Base-by-base conservation (phyloP, 2,888 invertebrate species). In the Agrenia bidenticulata region DNA sequence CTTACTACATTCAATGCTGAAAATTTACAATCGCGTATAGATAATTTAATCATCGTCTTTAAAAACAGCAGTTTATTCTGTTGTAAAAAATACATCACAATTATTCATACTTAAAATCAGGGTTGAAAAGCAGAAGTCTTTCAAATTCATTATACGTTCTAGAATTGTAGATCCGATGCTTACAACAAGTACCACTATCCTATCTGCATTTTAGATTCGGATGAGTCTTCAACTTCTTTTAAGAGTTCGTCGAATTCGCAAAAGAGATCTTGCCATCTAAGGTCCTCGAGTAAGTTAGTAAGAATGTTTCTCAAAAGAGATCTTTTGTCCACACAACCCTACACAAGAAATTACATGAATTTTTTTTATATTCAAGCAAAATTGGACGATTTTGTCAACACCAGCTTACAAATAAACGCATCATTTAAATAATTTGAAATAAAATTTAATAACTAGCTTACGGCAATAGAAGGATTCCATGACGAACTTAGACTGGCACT, bases 401-500 rank as follows among this genome's bases (percentile, higher is more conserved):
- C 41, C 11, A 32, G 4, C n/a, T 49, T 45, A 57, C 50, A 54
- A 15, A 23, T 53, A n/a, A n/a, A n/a, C n/a, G n/a, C n/a, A n/a
- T n/a, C n/a, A 41, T 51, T 23, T 24, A 51, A 51, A 24, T 42
- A 7, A 39, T 15, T 42, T 23, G 2, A 27, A 19, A 64, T 39
- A 41, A 24, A 19, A 49, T 27, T 9, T 23, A 42, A 5, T 42
- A 15, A n/a, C 4, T 17, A 21, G 66, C 63, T 69, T 62, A 73
- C 73, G 7, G 61, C 59, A 26, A 70, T 61, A 39, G 21, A 65
- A 24, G 73, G 69, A 11, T 39, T 53, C 70, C 70, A 86, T 61
- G 81, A 81, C 75, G 84, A 84, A 49, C 85, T 84, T 1, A 81
- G 80, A 0, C 84, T 84, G 1, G 84, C 83, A 66, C 84, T 82